Percentiles rank a stretch among this genome's conserved stretches.
Evolutionary conservation across 2,797 vertebrate genomes (phyloP).

Genomic region (Choloepus didactylus): DNA sequence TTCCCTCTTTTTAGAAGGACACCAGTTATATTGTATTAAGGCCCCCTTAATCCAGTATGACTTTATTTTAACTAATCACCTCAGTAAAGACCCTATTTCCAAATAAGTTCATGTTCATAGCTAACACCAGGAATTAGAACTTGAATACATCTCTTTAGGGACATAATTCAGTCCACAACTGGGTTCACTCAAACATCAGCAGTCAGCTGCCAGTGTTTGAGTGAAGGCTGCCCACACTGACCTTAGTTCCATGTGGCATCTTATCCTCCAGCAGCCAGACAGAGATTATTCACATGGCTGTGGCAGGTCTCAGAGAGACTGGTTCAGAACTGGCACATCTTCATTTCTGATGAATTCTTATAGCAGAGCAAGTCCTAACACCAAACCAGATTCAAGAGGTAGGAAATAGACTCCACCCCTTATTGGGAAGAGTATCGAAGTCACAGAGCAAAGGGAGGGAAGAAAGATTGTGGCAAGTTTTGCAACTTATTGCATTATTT

Average conservation of each 20-base stretch:
- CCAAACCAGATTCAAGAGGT: not conserved
- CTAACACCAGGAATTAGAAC: too few species aligned
- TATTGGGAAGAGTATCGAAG: not conserved
- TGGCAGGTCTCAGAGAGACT: rapidly evolving
- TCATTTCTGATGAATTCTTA: not conserved
- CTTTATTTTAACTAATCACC: too few species aligned
- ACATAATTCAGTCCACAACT: too few species aligned
- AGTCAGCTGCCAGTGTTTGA: not conserved
- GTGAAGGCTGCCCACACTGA: not conserved
- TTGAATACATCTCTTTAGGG: too few species aligned
- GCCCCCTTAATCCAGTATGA: too few species aligned
- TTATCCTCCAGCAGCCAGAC: not conserved
- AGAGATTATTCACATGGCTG: not conserved
- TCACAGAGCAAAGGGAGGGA: not conserved
- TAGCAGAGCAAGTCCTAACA: not conserved
- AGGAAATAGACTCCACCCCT: not conserved
- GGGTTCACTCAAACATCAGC: not conserved
- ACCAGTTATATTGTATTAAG: too few species aligned
- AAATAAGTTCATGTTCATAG: too few species aligned
- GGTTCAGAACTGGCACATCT: too few species aligned
- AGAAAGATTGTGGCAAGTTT: not conserved
- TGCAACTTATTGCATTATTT: not conserved
- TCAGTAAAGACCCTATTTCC: too few species aligned
- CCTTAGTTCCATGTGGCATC: not conserved
- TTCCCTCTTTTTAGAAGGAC: too few species aligned